A percentile compares a stretch with the other conserved stretches of the same genome.
phyloP scores from a whole-genome alignment of 2,797 vertebrate species.

The Sebastes reedi region DNA sequence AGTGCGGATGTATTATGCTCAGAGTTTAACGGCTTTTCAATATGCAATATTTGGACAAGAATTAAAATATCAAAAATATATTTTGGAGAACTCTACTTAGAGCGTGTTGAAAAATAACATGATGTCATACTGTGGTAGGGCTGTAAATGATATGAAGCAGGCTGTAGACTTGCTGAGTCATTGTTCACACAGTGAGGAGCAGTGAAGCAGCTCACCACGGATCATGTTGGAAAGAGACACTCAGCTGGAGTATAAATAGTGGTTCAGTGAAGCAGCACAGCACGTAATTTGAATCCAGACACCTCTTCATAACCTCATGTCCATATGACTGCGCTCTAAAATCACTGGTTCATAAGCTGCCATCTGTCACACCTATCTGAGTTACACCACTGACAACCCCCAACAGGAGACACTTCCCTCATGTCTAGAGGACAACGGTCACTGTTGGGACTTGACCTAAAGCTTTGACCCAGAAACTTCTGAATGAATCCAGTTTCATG shows the following conservation, averaged over 20 bases:
- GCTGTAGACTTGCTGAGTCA: slow-evolving; percentile 55
- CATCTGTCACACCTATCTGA: slow-evolving; percentile 20
- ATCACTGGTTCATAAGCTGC: slow-evolving; percentile 24
- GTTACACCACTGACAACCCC: background rate
- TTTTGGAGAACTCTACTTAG: background rate
- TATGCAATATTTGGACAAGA: background rate
- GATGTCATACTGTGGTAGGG: slow-evolving; percentile 1
- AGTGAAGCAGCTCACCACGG: slow-evolving; percentile 11
- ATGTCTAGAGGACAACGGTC: background rate
- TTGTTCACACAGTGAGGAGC: background rate
- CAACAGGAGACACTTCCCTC: background rate
- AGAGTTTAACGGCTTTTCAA: background rate
- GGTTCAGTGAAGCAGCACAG: slow-evolving; percentile 16
- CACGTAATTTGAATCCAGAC: slow-evolving; percentile 56
- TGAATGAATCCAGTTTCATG: background rate
- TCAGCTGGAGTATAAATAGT: slow-evolving; percentile 67
- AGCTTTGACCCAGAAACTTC: background rate
- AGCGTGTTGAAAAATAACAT: background rate
- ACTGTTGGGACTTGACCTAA: background rate
- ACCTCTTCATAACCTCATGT: slow-evolving; percentile 28
- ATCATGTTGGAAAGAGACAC: slow-evolving; percentile 23
- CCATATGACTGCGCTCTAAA: slow-evolving; percentile 31
- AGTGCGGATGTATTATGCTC: background rate
- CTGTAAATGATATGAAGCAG: slow-evolving; percentile 8
- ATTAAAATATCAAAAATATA: fast-evolving